Percentiles rank a stretch among this genome's conserved stretches.
Evolutionary conservation across 2,113 vertebrate genomes (phyloP).

Genomic region (Nothoprocta pentlandii): DNA sequence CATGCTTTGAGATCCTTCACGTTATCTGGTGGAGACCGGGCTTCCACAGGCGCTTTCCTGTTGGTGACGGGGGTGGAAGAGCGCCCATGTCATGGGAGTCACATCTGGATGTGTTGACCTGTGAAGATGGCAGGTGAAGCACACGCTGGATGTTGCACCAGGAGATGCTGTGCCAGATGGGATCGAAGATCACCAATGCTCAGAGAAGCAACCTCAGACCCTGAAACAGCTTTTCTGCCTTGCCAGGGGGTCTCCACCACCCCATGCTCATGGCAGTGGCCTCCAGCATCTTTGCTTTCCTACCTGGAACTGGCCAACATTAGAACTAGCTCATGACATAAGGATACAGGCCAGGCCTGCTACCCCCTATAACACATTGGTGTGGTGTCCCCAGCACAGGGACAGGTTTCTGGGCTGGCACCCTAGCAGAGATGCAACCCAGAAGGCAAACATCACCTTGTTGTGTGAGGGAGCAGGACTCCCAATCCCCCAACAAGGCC

Average conservation of each 20-base stretch:
- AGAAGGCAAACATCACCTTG: background rate
- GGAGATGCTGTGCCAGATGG: background rate
- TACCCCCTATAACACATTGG: no score
- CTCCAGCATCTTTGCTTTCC: no score
- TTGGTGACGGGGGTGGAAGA: background rate
- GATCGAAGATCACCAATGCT: background rate
- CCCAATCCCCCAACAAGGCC: background rate
- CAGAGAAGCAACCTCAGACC: background rate
- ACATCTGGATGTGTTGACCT: background rate
- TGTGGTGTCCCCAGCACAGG: no score
- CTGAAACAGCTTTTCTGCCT: background rate
- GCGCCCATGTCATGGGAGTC: background rate
- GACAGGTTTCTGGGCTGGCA: no score
- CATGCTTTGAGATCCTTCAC: background rate
- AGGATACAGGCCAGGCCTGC: no score
- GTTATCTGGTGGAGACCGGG: background rate
- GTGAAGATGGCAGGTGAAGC: background rate
- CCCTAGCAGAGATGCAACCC: no score
- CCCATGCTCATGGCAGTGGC: background rate
- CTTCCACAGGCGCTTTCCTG: no score
- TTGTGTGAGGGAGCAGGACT: fast-evolving
- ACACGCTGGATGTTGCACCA: background rate
- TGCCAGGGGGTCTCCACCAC: background rate
- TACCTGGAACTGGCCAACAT: background rate
- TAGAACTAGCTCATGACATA: no score